Percentiles rank a stretch among this genome's conserved stretches.
These are phyloP conservation scores for Coptodon bakossiorum DNA, from an alignment of 2,113 vertebrate species.

Conservation along the genomic window DNA sequence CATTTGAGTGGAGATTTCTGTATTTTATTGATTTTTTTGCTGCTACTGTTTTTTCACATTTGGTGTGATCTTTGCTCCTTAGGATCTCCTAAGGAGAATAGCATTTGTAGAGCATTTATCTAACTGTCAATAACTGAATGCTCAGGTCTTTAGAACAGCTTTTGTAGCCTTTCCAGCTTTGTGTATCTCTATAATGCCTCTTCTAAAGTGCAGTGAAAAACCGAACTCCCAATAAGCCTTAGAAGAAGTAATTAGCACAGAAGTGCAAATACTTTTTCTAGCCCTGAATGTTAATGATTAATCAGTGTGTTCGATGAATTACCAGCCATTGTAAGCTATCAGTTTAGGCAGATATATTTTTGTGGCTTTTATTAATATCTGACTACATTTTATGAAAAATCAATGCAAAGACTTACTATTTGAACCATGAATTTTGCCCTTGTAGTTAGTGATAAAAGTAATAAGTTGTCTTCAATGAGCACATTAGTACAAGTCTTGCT, in stretches of 20 bases:
- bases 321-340: neutral
- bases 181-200: neutral
- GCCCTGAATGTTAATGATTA: neutral
- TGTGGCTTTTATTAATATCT: neutral
- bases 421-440: neutral
- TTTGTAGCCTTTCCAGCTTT: neutral
- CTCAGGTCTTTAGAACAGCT: neutral
- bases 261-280: neutral
- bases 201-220: neutral
- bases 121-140: neutral
- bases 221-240: neutral
- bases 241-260: neutral
- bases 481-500: slow-evolving; percentile 20
- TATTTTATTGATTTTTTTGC: neutral
- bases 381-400: neutral
- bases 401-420: neutral
- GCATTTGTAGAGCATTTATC: neutral
- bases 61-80: neutral
- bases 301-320: neutral
- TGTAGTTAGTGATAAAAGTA: neutral
- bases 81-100: neutral
- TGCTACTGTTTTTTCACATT: neutral
- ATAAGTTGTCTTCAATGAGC: neutral
- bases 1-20: neutral
- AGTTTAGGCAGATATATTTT: neutral